Evolutionary conservation across 2,888 invertebrate species (phyloP), one percentile per base, ranked within the genome.

Genomic region (Hydriomena furcata): DNA sequence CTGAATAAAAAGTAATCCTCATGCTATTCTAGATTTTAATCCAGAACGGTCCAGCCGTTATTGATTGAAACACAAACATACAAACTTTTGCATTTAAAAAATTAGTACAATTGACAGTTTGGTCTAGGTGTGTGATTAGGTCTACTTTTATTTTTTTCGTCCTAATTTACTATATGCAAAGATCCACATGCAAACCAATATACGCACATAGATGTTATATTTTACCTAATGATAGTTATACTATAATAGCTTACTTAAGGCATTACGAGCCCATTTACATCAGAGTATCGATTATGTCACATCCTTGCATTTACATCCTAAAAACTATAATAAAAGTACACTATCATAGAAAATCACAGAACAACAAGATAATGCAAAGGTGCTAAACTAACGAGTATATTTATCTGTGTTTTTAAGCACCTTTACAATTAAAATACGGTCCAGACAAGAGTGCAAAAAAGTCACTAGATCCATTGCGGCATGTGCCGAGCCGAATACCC

Each of bases 311-410:
- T 31, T 23, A 30, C 6, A 37, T 8, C 12, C 10, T 47, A 38
- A 40, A 36, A 46, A 8, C 32, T 38, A 46, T 8, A n/a, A n/a
- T 28, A 48, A 30, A 40, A 28, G 34, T 31, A 41, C n/a, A 17
- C 17, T 35, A 41, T 41, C 28, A 24, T 48, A 34, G 23, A 46
- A 46, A 52, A 50, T 44, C 44, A 52, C 37, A 52, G 41, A 41
- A 41, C 25, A 51, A 45, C 31, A 51, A 45, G 11, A 30, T 41
- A 11, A 17, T 12, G 35, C 31, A 28, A 41, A 47, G 27, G 21
- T 12, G 25, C 46, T 38, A 24, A 27, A 20, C 13, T 24, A n/a
- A 42, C n/a, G 5, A 12, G 10, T 10, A 34, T 25, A 31, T 3
- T 23, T 1, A 23, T 30, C 12, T 2, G 6, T 7, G 12, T 24